Conservation (phyloP, 2,888 invertebrate genomes). For the Amphipyra berbera region DNA sequence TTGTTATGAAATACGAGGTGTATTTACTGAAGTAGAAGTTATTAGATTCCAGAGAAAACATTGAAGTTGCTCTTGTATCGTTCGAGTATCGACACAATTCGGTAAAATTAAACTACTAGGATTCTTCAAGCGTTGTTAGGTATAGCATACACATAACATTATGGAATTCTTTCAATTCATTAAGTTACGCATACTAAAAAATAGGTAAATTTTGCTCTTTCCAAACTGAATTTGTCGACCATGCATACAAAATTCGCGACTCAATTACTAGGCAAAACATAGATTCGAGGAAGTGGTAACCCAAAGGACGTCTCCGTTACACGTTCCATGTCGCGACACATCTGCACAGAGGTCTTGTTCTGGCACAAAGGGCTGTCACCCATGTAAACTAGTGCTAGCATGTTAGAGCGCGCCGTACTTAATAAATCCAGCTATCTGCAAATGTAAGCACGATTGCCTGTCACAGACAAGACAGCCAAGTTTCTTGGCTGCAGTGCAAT, state of each 20-base stretch:
- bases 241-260: conserved; percentile 10
- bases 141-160: too few species aligned
- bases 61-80: not conserved
- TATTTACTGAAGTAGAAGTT: not conserved
- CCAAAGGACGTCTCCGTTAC: conserved; percentile 16
- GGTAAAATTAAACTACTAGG: too few species aligned
- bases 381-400: conserved; percentile 26
- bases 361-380: conserved; percentile 39
- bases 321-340: conserved; percentile 27
- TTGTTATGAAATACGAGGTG: not conserved
- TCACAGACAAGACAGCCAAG: conserved; percentile 17
- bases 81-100: not conserved
- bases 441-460: conserved; percentile 36
- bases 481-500: conserved; percentile 17
- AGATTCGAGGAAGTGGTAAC: conserved; percentile 12
- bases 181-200: too few species aligned
- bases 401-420: conserved; percentile 9
- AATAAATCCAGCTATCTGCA: conserved; percentile 21
- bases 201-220: not conserved
- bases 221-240: conserved; percentile 1
- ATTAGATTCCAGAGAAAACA: conserved; percentile 3
- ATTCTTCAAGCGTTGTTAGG: too few species aligned
- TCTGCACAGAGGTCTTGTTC: conserved; percentile 20
- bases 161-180: too few species aligned
- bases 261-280: conserved; percentile 24